Evolutionary conservation across 1,140 invertebrate genomes (phyloP), one percentile per base, ranked within the genome.

Genomic region (Heterodera schachtii): DNA sequence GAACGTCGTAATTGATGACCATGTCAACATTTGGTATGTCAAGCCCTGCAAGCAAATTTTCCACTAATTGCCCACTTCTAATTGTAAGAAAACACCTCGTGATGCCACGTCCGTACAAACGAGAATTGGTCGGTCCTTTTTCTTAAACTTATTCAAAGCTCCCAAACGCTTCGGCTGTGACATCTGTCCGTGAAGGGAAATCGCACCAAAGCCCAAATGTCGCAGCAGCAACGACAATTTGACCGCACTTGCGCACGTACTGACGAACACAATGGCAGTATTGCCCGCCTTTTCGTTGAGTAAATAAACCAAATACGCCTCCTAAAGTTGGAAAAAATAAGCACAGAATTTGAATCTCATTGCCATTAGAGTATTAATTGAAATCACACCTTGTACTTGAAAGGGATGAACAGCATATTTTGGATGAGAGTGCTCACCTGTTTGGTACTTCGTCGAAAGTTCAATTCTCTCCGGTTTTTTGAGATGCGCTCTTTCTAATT

Each of bases 111-210:
- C 89, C 3, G 88, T 89, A 57, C 84, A 89, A 6, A 89, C 86
- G 31, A 89, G 74, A 21, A 89, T 81, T 73, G 82, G 74, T 7
- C 87, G 57, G 2, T 83, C 83, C 19, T 78, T 83, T 3, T 83
- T 83, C 44, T 87, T 80, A 76, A 88, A 88, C 21, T 87, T 83
- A 11, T 82, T 75, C 19, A 88, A 76, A 1, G 87, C 76, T 7
- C 76, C 84, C 60, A 89, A 71, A 2, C 87, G 84, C 69, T 47
- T 70, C 46, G 82, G 82, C 89, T 92, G 92, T 79, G 94, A 94
- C 95, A 99, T 97, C 91, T 99, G 96, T 0, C 97, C 97, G 91
- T 99, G 96, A 11, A 99, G 92, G 1, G 97, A 96, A 73, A 99
- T 95, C 0, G 96, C 96, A 75, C 94, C 93, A 86, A 96, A 92